A percentile compares a stretch with the other conserved stretches of the same genome.
Conservation (phyloP, 1,140 invertebrate genomes). For the Drusus annulatus region DNA sequence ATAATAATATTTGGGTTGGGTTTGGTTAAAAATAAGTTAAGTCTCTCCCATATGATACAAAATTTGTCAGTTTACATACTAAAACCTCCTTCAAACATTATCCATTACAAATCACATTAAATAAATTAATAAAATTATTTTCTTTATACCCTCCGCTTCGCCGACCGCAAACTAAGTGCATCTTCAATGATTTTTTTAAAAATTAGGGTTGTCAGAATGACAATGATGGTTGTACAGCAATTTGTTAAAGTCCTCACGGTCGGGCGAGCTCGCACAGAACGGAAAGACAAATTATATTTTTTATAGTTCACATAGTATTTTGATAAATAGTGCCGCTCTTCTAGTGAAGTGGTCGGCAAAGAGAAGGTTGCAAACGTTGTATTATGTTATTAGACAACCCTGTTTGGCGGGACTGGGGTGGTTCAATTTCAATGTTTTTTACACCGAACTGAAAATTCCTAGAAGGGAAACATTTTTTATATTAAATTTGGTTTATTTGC, state of each 20-base stretch:
- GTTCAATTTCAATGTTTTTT: too few relatives aligned
- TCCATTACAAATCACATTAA: too few relatives aligned
- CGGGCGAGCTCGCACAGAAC: slow-evolving; percentile 18
- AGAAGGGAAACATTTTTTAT: too few relatives aligned
- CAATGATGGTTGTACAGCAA: background rate
- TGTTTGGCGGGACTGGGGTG: background rate
- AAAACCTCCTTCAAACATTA: too few relatives aligned
- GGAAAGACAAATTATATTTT: slow-evolving; percentile 51
- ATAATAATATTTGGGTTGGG: too few relatives aligned
- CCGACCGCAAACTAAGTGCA: slow-evolving; percentile 1
- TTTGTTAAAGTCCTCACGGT: slow-evolving; percentile 12
- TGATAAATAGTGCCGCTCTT: slow-evolving; percentile 57
- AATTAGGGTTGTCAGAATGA: slow-evolving; percentile 2
- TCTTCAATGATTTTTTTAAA: background rate
- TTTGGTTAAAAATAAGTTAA: too few relatives aligned
- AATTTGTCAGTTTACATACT: too few relatives aligned
- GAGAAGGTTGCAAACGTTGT: slow-evolving; percentile 15
- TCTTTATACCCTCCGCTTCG: too few relatives aligned
- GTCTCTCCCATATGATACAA: too few relatives aligned
- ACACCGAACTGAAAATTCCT: too few relatives aligned
- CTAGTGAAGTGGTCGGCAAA: background rate
- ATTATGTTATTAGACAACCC: slow-evolving; percentile 24
- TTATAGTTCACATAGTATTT: slow-evolving; percentile 50
- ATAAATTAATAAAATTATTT: too few relatives aligned
- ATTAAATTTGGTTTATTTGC: too few relatives aligned